Evolutionary conservation across 2,113 vertebrate species (phyloP), one percentile per base, ranked within the genome.

Genomic region (Odocoileus virginianus): DNA sequence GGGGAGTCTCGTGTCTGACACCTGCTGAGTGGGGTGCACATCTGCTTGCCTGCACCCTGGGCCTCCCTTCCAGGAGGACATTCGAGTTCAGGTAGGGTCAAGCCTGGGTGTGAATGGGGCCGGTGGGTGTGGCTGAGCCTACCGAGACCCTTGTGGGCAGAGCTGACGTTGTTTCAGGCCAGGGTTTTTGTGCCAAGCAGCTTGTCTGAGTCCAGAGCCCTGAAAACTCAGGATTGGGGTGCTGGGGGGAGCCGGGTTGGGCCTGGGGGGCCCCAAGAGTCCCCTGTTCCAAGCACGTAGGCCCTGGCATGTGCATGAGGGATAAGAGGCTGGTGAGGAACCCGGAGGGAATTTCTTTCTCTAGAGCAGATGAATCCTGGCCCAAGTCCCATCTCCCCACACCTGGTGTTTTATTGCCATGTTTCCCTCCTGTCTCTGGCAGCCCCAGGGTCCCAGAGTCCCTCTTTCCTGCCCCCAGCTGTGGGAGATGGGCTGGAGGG

Each of bases 281-380:
- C 64, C 16, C 28, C 5, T 0, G n/a, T 1, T 36, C 1, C 1
- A 1, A 10, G 27, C n/a, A 2, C 4, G 2, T 4, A 13, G 27
- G 83, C 45, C 28, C 6, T 1, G 1, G 45, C 13, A 27, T 9
- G 4, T 1, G 27, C 43, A 43, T 61, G 30, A 28, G 12, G n/a
- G 25, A 15, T 10, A 25, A 27, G 78, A 19, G 36, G 40, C 60
- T n/a, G 17, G 23, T 2, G 5, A n/a, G 27, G 40, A 50, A 0
- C 6, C 14, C 1, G 11, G 43, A 81, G 40, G 14, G 45, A 25
- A 21, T 33, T 36, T 88, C 86, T 21, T 43, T 15, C 64, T 45
- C 23, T 15, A 16, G 27, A 47, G 40, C 85, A 87, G 55, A 16
- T 11, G 17, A 3, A 27, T n/a, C 43, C 55, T 0, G 6, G 11